Evolutionary conservation across 2,888 invertebrate species (phyloP), one percentile per base, ranked within the genome.

Genomic region (Drosophila macrospina): DNA sequence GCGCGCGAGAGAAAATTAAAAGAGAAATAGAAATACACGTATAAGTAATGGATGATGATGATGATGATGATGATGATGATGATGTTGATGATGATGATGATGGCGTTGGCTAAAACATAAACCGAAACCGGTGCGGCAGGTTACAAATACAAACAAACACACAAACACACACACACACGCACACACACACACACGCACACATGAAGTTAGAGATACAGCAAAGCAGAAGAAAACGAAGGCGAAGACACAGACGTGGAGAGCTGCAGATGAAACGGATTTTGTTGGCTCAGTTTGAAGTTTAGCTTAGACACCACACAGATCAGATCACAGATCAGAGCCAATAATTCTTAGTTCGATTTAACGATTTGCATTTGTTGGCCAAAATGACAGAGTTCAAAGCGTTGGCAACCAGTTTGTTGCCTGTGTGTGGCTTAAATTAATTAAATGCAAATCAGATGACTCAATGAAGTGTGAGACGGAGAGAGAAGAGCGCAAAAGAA

Each of bases 61-160:
- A 50, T 59, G 28, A 61, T 66, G 54, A 68, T 69, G 79, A 50
- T 26, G 42, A 20, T 16, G 7, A 48, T 36, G 30, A 10, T 69
- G 79, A 50, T 26, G 42, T n/a, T 16, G 7, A 48, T 36, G 30
- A 10, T 50, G 34, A 52, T 48, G 59, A 64, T 64, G 68, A 70
- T 81, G 84, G 84, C 81, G 81, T 82, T 86, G 84, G 86, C 85
- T 88, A 87, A 83, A 83, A 87, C 88, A 83, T 88, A 82, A 88
- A 86, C 91, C 88, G 88, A 90, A 90, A 90, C 90, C 90, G 90
- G 90, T 90, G 90, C 79, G 90, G 91, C 90, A 90, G 89, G 91
- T 90, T 91, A 80, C 54, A 62, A 32, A 45, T 20, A 68, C 59
- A 54, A 37, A 8, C 20, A 20, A 20, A 20, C 20, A 20, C 1